Percentiles rank a stretch among this genome's conserved stretches.
Evolutionary conservation across 2,113 vertebrate genomes (phyloP).

Genomic region (Cochlearius cochlearius): DNA sequence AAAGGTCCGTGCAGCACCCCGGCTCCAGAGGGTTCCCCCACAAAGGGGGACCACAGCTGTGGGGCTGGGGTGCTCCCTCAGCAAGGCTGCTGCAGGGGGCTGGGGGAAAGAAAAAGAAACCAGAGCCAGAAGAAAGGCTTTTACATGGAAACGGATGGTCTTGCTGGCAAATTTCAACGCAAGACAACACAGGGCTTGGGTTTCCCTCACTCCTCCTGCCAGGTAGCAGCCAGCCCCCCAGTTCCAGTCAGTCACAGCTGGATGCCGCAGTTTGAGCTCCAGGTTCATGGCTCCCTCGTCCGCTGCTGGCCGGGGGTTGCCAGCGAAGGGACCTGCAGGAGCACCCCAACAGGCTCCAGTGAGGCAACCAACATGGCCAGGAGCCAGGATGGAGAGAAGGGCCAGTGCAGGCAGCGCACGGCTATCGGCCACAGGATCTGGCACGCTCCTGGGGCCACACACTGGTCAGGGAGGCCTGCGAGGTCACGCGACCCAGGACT

Average conservation of each 20-base stretch:
- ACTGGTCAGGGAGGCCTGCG: background rate
- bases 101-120: background rate
- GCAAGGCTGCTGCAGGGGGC: background rate
- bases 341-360: background rate
- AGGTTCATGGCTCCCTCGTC: accelerated
- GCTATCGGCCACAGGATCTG: accelerated
- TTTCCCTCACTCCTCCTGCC: background rate
- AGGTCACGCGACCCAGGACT: background rate
- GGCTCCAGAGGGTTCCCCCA: accelerated
- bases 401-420: background rate
- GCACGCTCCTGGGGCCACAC: background rate
- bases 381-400: background rate
- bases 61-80: too few relatives aligned
- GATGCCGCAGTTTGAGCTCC: accelerated
- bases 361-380: background rate
- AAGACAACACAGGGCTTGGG: background rate
- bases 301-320: accelerated
- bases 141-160: background rate
- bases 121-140: background rate
- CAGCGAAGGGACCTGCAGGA: background rate
- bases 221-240: background rate
- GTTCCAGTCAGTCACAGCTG: background rate
- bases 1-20: background rate
- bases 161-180: background rate
- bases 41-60: background rate